Conservation (phyloP, 2,888 invertebrate genomes). For the Brachycybe producta region DNA sequence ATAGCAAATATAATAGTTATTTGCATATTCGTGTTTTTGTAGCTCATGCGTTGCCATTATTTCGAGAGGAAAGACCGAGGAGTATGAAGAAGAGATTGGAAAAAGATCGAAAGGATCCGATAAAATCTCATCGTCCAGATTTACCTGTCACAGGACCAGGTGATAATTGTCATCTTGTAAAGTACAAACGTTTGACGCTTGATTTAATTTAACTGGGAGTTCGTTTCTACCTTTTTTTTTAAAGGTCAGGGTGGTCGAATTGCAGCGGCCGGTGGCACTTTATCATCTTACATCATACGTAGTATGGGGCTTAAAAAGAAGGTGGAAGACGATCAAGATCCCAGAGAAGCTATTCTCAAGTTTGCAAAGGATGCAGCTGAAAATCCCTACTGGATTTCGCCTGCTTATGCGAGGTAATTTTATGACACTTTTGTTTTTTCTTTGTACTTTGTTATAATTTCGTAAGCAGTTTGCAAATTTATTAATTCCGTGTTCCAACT, state of each 20-base stretch:
- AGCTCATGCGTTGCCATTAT: constrained; percentile 83
- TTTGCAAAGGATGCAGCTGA: constrained; percentile 90
- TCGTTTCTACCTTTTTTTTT: constrained; percentile 12
- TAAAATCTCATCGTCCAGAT: constrained; percentile 42
- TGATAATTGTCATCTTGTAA: constrained; percentile 20
- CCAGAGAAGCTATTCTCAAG: constrained; percentile 84
- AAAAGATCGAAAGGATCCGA: constrained; percentile 59
- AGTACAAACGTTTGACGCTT: neutral
- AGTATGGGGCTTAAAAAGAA: constrained; percentile 86
- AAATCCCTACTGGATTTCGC: constrained; percentile 93
- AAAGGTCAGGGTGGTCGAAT: constrained; percentile 69
- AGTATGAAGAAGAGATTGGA: constrained; percentile 82
- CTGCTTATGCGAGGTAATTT: constrained; percentile 58
- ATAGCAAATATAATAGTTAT: neutral
- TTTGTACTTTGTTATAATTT: constrained; percentile 7
- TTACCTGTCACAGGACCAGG: constrained; percentile 42
- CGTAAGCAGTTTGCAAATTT: neutral
- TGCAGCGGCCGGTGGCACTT: constrained; percentile 84
- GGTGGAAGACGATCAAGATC: constrained; percentile 80
- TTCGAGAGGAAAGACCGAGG: constrained; percentile 78
- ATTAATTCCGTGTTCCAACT: neutral
- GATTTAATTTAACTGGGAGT: too few species aligned
- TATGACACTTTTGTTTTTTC: neutral
- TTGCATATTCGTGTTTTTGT: constrained; percentile 19
- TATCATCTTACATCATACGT: constrained; percentile 91